These are phyloP conservation scores for Palythoa grandiflora DNA, from an alignment of 92 coral and sea anemone species.

Conservation along the genomic window DNA sequence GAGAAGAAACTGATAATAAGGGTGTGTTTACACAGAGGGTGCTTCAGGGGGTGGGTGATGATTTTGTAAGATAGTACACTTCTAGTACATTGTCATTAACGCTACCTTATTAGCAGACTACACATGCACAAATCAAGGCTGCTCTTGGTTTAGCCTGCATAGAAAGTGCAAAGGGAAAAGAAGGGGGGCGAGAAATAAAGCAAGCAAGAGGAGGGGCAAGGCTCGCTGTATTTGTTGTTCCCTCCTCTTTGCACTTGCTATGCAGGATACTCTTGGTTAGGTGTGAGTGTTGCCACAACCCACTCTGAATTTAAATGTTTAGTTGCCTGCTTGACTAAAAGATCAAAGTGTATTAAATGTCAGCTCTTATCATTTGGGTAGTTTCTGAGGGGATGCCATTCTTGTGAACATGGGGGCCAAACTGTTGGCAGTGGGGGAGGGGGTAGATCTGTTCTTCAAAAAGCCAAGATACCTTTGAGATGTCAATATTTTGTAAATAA, in stretches of 20 bases:
- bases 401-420: not conserved
- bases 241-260: conserved; percentile 5
- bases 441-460: not conserved
- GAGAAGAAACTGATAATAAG: not conserved
- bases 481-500: conserved; percentile 7
- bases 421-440: conserved; percentile 7
- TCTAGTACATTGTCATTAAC: conserved; percentile 2
- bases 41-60: conserved; percentile 7
- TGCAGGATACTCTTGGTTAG: conserved; percentile 4
- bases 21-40: not conserved
- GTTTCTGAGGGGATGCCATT: conserved; percentile 5
- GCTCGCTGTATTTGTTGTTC: conserved; percentile 4
- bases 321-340: not conserved
- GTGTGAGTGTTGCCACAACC: conserved; percentile 1
- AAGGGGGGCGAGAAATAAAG: conserved; percentile 1
- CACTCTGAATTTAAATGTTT: not conserved
- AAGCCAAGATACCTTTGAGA: not conserved
- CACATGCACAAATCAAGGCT: conserved; percentile 1
- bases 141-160: conserved; percentile 5
- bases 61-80: conserved; percentile 2
- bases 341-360: conserved; percentile 2
- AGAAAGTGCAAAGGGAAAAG: conserved; percentile 4
- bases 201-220: conserved; percentile 6
- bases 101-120: conserved; percentile 4
- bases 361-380: not conserved